Base-by-base conservation (phyloP, 2,113 vertebrate genomes). In the Ophiodon elongatus region DNA sequence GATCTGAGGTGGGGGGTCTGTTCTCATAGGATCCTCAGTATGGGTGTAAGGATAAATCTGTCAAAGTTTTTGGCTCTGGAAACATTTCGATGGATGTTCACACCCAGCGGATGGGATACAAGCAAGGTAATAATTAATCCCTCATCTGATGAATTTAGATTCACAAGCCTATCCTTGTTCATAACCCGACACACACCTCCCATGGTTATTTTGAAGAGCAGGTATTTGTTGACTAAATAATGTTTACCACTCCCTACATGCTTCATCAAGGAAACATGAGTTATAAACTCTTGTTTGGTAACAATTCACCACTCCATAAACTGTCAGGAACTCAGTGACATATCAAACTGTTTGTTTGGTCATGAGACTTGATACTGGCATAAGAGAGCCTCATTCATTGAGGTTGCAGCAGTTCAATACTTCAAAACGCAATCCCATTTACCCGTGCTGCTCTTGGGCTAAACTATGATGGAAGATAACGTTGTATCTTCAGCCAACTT, bases 11-110 rank as follows among this genome's bases (percentile, higher is more conserved):
- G 31, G n/a, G 0, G 0, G 0, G 0, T 73, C 13, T 83, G 33
- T n/a, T 86, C 41, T 79, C 89, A 47, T 70, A 95, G 94, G 78
- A 87, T 41, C 89, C 91, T 71, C 93, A 93, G 68, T 79, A 88
- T 73, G 85, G 78, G 2, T 41, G 47, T 37, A 93, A 91, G 56
- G 88, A 94, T 21, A 94, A 93, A 84, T 63, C 79, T 6, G 37
- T 94, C 13, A 60, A n/a, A 6, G 35, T 87, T 2, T 93, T 95
- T 77, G 89, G 87, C 15, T 95, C 91, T 57, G 94, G 94, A 79
- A 92, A 45, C 0, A 70, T 94, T 65, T 87, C 90, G 3, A 43
- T 95, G 85, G 83, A 94, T 39, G 86, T 93, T 15, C 67, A 75
- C 62, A 89, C 86, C 4, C 82, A 88, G 29, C 80, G 23, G 57